Evolutionary conservation across 1,140 invertebrate species (phyloP).

Genomic region (Pygmarrhopalites habei): DNA sequence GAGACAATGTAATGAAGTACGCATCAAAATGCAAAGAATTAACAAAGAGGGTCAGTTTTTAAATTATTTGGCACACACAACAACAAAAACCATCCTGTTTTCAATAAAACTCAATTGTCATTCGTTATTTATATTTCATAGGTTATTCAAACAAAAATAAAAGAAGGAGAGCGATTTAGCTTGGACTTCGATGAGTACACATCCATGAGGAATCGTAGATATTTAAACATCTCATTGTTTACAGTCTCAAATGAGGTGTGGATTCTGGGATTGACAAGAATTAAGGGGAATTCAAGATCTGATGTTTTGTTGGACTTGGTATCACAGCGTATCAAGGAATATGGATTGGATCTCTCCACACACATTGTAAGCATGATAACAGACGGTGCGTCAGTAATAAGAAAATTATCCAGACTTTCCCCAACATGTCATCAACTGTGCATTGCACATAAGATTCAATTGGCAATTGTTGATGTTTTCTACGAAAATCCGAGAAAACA

Average conservation of each 20-base stretch:
- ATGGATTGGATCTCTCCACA: background rate
- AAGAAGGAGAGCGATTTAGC: background rate
- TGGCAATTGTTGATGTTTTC: background rate
- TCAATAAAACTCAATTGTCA: background rate
- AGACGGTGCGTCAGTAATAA: background rate
- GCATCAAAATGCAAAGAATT: background rate
- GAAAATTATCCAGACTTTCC: background rate
- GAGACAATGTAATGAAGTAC: background rate
- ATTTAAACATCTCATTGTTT: background rate
- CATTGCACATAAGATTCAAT: constrained; percentile 1
- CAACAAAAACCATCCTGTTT: background rate
- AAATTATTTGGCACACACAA: background rate
- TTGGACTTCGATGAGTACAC: background rate
- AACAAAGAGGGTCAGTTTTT: background rate
- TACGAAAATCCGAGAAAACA: background rate
- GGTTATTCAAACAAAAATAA: background rate
- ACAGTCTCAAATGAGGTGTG: background rate
- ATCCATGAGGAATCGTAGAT: too few species aligned
- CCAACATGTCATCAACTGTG: background rate
- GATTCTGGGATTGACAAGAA: too few species aligned
- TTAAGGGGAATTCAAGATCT: background rate
- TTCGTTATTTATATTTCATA: background rate
- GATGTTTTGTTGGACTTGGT: background rate
- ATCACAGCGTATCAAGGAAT: background rate
- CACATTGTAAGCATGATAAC: background rate